Conservation (phyloP, 1,140 invertebrate genomes). For the Papilio xuthus region DNA sequence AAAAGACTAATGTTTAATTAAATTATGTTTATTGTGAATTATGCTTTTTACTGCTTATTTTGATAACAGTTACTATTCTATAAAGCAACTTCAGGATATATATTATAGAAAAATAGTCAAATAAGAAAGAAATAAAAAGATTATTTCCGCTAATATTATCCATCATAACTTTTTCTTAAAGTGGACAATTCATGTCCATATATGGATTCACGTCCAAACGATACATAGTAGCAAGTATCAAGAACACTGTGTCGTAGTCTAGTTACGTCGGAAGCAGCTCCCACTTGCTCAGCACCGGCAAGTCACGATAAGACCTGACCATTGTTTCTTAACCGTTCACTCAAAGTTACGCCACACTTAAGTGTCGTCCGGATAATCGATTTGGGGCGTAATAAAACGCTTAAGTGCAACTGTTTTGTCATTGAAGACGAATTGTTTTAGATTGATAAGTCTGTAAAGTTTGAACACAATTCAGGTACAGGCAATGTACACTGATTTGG, state of each 20-base stretch:
- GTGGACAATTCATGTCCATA: no score
- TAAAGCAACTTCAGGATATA: not conserved
- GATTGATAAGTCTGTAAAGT: constrained; percentile 17
- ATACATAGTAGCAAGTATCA: constrained; percentile 6
- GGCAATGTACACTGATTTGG: not conserved
- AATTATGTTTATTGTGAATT: not conserved
- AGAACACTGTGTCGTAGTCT: constrained; percentile 3
- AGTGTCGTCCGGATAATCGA: constrained; percentile 48
- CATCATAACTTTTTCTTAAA: no score
- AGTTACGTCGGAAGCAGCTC: constrained; percentile 42
- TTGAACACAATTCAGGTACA: not conserved
- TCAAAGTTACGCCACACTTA: constrained; percentile 47
- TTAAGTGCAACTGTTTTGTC: constrained; percentile 36
- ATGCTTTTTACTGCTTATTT: not conserved
- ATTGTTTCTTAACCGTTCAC: constrained; percentile 60
- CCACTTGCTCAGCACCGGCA: constrained; percentile 47
- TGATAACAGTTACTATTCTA: no score
- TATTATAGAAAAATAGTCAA: not conserved
- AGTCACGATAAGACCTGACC: constrained; percentile 55
- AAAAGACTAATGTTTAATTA: not conserved
- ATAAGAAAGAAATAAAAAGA: no score
- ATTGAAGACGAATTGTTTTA: constrained; percentile 29
- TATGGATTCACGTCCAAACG: not conserved
- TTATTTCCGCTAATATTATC: no score
- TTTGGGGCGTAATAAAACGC: constrained; percentile 42